Percentiles rank a stretch among this genome's conserved stretches.
Conservation (phyloP, 2,888 invertebrate genomes). For the Drosophila koepferae region DNA sequence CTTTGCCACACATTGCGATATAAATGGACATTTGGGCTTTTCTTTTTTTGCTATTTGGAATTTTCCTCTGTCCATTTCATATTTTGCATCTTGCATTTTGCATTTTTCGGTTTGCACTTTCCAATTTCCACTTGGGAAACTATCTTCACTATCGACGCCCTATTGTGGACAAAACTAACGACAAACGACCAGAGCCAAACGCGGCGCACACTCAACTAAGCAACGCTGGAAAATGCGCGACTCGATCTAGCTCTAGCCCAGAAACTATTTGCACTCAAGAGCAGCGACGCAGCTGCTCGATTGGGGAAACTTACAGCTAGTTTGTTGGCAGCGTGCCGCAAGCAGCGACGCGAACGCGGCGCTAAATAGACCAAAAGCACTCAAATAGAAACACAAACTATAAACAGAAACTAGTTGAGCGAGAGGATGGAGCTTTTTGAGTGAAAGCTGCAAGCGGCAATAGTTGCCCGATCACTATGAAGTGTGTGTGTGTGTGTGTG, state of each 20-base stretch:
- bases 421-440: slow-evolving; percentile 44
- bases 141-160: slow-evolving; percentile 11
- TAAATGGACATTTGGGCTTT: background rate
- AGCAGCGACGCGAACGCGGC: slow-evolving; percentile 13
- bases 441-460: slow-evolving; percentile 39
- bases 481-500: background rate
- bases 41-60: background rate
- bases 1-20: slow-evolving; percentile 33
- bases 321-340: slow-evolving; percentile 22
- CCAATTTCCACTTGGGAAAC: background rate
- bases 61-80: background rate
- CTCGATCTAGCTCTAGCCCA: slow-evolving; percentile 62
- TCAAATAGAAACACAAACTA: slow-evolving; percentile 66
- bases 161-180: slow-evolving; percentile 44
- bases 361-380: slow-evolving; percentile 50
- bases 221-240: slow-evolving; percentile 52
- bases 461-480: background rate
- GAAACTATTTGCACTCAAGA: slow-evolving; percentile 72
- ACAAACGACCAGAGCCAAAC: slow-evolving; percentile 57
- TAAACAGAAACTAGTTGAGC: slow-evolving; percentile 48
- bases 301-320: slow-evolving; percentile 48
- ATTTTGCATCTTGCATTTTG: background rate
- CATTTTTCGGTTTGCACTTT: background rate
- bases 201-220: slow-evolving; percentile 62
- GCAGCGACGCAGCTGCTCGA: slow-evolving; percentile 23